phyloP scores from a whole-genome alignment of 2,888 invertebrate genomes.

The Lysandra bellargus region DNA sequence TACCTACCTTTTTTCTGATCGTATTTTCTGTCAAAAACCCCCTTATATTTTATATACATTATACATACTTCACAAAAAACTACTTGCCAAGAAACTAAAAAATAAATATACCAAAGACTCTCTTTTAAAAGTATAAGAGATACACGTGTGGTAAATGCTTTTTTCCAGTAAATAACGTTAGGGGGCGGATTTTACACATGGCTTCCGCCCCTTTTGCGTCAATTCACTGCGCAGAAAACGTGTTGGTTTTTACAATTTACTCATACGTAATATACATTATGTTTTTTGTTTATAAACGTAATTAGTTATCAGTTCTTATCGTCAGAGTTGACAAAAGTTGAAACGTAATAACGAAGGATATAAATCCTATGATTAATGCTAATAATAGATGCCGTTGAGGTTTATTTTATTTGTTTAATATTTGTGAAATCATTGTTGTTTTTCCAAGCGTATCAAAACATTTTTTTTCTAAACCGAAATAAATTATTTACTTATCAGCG shows the following conservation, averaged over 20 bases:
- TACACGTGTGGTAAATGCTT: not conserved
- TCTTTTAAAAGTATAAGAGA: too few species aligned
- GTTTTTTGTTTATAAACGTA: not conserved
- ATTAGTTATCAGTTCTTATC: not conserved
- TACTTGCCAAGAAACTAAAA: too few species aligned
- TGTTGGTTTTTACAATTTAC: conserved; percentile 11
- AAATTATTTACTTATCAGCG: too few species aligned
- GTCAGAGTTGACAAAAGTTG: not conserved
- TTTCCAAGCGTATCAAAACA: not conserved
- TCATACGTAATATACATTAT: not conserved
- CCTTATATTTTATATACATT: too few species aligned
- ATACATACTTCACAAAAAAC: too few species aligned
- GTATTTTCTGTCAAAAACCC: too few species aligned
- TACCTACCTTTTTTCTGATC: too few species aligned
- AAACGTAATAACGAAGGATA: not conserved
- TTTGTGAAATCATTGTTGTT: not conserved
- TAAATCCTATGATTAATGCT: not conserved
- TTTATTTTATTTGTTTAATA: not conserved
- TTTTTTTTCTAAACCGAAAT: not conserved
- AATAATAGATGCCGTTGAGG: not conserved
- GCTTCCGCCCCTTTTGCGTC: conserved; percentile 11
- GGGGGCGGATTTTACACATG: conserved; percentile 3
- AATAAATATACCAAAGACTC: not conserved
- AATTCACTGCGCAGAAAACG: not conserved
- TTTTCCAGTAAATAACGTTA: not conserved